These are phyloP conservation scores for Drosophila prolongata DNA, from an alignment of 2,888 invertebrate genomes.

Conservation along the genomic window DNA sequence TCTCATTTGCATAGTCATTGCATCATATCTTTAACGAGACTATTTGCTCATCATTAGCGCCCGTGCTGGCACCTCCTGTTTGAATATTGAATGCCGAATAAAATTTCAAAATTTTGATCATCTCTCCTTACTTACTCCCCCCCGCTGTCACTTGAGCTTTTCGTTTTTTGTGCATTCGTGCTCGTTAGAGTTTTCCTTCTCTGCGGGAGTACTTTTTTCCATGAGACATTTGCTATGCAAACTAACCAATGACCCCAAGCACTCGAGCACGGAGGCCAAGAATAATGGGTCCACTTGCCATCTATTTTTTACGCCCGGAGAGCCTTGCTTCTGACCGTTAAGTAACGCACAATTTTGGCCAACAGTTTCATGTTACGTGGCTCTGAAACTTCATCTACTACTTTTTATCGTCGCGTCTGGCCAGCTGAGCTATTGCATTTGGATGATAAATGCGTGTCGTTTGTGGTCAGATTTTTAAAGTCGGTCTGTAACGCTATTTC, in stretches of 20 bases:
- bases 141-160: background rate
- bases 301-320: conserved; percentile 55
- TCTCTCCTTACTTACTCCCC: background rate
- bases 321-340: conserved; percentile 48
- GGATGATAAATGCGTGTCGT: conserved; percentile 67
- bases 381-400: background rate
- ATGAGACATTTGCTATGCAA: conserved; percentile 12
- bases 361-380: conserved; percentile 3
- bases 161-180: conserved; percentile 46
- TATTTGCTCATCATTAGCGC: conserved; percentile 66
- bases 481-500: background rate
- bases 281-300: conserved; percentile 62
- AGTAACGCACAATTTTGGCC: conserved; percentile 48
- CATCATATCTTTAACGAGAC: conserved; percentile 53
- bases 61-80: conserved; percentile 17
- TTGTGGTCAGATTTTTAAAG: conserved; percentile 3
- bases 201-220: conserved; percentile 31
- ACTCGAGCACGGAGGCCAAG: conserved; percentile 28
- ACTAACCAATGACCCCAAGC: conserved; percentile 5
- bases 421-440: conserved; percentile 43
- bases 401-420: conserved; percentile 17
- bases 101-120: conserved; percentile 26
- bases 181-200: conserved; percentile 57
- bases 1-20: conserved; percentile 38
- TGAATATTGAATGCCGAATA: conserved; percentile 28